Conservation (phyloP, 2,797 vertebrate genomes). For the Pyrocephalus nanus region DNA sequence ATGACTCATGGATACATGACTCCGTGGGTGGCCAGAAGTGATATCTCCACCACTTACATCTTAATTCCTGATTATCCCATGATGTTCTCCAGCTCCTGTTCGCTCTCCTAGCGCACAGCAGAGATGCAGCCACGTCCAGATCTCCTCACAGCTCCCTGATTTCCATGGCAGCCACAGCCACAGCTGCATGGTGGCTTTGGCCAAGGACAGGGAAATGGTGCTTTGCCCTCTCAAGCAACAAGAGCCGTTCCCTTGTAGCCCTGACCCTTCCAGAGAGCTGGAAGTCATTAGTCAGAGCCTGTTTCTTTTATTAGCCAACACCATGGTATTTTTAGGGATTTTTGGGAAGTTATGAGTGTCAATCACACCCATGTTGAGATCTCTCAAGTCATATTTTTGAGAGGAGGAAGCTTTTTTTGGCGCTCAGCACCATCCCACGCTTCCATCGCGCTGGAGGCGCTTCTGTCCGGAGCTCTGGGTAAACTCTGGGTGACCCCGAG, state of each 20-base stretch:
- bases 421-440: neutral
- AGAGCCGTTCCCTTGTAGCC: neutral
- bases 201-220: neutral
- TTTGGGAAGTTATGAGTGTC: neutral
- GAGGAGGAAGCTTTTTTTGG: neutral
- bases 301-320: conserved; percentile 45
- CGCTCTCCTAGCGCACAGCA: neutral
- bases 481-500: neutral
- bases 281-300: neutral
- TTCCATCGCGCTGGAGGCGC: neutral
- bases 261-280: neutral
- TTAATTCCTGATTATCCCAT: conserved; percentile 60
- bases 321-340: neutral
- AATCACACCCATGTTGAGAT: neutral
- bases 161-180: neutral
- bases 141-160: neutral
- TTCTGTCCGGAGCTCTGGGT: neutral
- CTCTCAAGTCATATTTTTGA: neutral
- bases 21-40: conserved; percentile 64
- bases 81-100: conserved; percentile 48
- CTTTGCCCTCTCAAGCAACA: neutral
- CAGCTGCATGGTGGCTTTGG: rapidly evolving
- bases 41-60: conserved; percentile 51
- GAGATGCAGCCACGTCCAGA: neutral
- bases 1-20: conserved; percentile 64